Evolutionary conservation across 2,113 vertebrate species (phyloP), one percentile per base, ranked within the genome.

Genomic region (Tragelaphus strepsiceros): DNA sequence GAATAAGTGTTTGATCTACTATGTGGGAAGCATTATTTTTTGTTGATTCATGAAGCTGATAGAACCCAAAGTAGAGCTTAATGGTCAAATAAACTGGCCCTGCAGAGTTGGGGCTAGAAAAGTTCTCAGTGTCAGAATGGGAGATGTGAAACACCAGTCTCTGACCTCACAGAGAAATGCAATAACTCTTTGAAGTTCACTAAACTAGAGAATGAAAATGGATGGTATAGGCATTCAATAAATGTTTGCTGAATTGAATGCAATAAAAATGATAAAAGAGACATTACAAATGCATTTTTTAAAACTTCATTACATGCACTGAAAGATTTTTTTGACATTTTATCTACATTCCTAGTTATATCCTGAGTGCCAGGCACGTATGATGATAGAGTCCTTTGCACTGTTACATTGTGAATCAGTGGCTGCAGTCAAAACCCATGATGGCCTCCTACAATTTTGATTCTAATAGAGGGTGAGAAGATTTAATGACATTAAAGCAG

Each of bases 191-290:
- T 96, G 93, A 97, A 56, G 88, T 96, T 87, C 83, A 6, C 85
- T 92, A 24, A 92, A 93, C 35, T 59, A 49, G 96, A 67, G 35
- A 95, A 91, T 97, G 96, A 94, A 97, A 95, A 88, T 95, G 95
- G 88, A 92, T 97, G 88, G 49, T 13, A 0, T 26, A 61, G 93
- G 80, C 91, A 89, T 95, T 96, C 94, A 92, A 87, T 96, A 91
- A 97, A 88, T 98, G 91, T 96, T 98, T 96, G 94, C 88, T 82
- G 95, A 94, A 96, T 95, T 97, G 81, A 97, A 96, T 94, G 89
- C 46, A 97, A 93, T 98, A 96, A 91, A 98, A 95, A 95, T 95
- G 97, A 95, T 91, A 96, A 91, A 97, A 94, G 71, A 94, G 85
- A 94, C 93, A 91, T 97, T 95, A 91, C 77, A 94, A 64, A 95